Conservation (phyloP, 2,797 vertebrate species). For the Chanos chanos region DNA sequence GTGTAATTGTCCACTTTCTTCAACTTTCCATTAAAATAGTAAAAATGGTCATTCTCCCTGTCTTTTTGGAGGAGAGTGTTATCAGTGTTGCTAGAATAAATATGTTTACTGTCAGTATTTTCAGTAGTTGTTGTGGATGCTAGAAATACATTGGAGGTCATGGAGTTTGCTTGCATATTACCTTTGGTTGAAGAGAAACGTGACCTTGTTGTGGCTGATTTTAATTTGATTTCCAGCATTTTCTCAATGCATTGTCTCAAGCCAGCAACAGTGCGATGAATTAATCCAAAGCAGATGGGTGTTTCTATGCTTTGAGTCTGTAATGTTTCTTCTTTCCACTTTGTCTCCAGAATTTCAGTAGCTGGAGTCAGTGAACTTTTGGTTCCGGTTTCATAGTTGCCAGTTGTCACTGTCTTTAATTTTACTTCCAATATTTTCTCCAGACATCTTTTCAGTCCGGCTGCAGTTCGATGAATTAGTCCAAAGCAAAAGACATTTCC, state of each 20-base stretch:
- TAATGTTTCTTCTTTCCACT: neutral
- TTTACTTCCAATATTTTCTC: neutral
- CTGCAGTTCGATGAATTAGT: neutral
- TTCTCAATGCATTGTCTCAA: constrained; percentile 15
- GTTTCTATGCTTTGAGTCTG: neutral
- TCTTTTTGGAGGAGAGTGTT: neutral
- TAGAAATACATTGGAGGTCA: neutral
- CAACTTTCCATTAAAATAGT: constrained; percentile 33
- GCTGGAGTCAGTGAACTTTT: neutral
- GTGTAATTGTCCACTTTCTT: constrained; percentile 12
- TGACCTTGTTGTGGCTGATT: neutral
- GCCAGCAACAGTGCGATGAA: constrained; percentile 18
- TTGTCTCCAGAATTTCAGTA: neutral
- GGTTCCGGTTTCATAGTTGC: neutral
- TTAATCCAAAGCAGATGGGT: constrained; percentile 12
- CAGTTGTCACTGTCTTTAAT: neutral
- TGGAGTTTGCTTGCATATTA: neutral
- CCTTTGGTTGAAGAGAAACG: neutral
- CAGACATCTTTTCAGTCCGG: neutral
- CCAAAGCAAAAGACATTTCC: neutral
- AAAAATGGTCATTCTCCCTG: constrained; percentile 24
- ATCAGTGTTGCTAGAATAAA: no score
- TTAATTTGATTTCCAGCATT: neutral
- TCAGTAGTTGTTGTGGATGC: neutral
- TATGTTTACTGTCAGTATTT: neutral